These are phyloP conservation scores for Agelas oroides DNA, from an alignment of 37 sponge, comb jelly and placozoan species.

Conservation along the genomic window DNA sequence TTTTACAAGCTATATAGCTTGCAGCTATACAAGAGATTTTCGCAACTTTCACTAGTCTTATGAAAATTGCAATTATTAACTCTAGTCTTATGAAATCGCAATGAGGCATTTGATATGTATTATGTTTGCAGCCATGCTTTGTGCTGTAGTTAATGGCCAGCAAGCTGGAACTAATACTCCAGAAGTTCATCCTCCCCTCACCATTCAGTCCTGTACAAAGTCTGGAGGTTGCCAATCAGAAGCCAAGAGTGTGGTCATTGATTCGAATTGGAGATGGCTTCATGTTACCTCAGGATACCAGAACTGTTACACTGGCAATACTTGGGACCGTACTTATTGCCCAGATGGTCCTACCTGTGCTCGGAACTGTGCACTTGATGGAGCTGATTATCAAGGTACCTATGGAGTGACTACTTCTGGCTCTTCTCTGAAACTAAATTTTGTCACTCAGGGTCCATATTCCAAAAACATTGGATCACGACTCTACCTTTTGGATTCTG, in stretches of 20 bases:
- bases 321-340: slow-evolving; percentile 22
- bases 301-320: slow-evolving; percentile 49
- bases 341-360: slow-evolving; percentile 30
- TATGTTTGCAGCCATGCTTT: background rate
- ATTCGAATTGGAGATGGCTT: slow-evolving; percentile 39
- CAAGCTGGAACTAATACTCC: background rate
- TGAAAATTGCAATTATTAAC: too few species aligned
- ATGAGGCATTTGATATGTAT: slow-evolving; percentile 4
- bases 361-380: slow-evolving; percentile 48
- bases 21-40: background rate
- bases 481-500: slow-evolving; percentile 50
- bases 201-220: slow-evolving; percentile 29
- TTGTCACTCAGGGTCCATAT: slow-evolving; percentile 45
- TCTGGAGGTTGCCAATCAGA: slow-evolving; percentile 31
- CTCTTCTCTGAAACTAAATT: slow-evolving; percentile 20
- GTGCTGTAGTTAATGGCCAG: slow-evolving; percentile 16
- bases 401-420: slow-evolving; percentile 35
- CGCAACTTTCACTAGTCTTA: too few species aligned
- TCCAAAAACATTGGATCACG: slow-evolving; percentile 36
- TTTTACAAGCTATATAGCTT: background rate
- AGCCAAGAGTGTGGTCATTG: slow-evolving; percentile 13
- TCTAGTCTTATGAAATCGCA: too few species aligned
- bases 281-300: slow-evolving; percentile 1
- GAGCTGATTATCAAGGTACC: slow-evolving; percentile 32
- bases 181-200: slow-evolving; percentile 27